Percentiles rank a stretch among this genome's conserved stretches.
Conservation (phyloP, 2,797 vertebrate genomes). For the Parauchenoglanis ngamensis region DNA sequence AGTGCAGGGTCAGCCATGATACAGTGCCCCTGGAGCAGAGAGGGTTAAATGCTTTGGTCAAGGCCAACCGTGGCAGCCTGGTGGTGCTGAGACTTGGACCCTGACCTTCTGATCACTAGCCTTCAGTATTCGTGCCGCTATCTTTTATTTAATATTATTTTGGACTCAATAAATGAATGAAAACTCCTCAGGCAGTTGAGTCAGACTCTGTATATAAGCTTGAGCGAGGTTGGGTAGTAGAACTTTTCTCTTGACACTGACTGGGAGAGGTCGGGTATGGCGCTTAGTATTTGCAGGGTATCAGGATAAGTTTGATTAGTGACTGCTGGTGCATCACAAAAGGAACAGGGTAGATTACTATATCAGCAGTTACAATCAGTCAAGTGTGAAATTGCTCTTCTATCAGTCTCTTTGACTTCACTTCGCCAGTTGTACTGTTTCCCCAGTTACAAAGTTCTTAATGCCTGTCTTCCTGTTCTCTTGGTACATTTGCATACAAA, state of each 20-base stretch:
- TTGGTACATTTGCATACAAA: conserved; percentile 14
- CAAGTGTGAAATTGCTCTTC: conserved; percentile 58
- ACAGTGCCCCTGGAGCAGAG: background rate
- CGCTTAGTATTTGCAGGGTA: conserved; percentile 20
- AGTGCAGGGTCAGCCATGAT: background rate
- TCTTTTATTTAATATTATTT: background rate
- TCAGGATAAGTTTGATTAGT: conserved; percentile 42
- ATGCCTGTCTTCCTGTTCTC: background rate
- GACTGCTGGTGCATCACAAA: conserved; percentile 42
- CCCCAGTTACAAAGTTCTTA: conserved; percentile 12
- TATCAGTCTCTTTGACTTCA: conserved; percentile 28
- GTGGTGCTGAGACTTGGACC: background rate
- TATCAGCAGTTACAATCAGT: conserved; percentile 30
- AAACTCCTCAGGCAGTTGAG: background rate
- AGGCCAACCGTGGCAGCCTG: too few relatives aligned
- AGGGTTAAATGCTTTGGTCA: background rate
- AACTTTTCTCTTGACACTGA: background rate
- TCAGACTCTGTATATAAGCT: background rate
- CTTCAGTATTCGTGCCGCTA: background rate
- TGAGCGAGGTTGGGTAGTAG: background rate
- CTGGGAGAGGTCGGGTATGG: background rate
- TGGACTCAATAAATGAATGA: background rate
- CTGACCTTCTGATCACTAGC: background rate
- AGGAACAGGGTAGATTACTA: conserved; percentile 43
- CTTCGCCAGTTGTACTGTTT: conserved; percentile 10